Conservation (phyloP, 2,888 invertebrate genomes). For the Epirrhoe tristata region DNA sequence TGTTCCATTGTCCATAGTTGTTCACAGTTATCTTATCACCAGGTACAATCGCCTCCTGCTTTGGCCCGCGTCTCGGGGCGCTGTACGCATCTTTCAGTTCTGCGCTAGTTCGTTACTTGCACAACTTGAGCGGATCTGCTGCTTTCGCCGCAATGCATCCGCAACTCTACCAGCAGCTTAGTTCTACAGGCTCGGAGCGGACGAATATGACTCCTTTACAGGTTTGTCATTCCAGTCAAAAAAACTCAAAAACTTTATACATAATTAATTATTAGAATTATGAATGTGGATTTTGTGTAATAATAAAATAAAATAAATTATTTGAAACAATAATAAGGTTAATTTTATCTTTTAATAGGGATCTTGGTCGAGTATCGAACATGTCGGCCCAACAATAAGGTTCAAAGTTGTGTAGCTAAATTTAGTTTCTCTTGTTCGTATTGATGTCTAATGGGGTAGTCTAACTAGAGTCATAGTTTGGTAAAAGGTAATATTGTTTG, state of each 20-base stretch:
- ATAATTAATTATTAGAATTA: no score
- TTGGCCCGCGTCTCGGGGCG: constrained; percentile 89
- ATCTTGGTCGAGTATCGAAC: background rate
- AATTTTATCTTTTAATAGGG: no score
- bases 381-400: background rate
- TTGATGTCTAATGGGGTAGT: no score
- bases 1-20: background rate
- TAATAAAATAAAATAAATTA: no score
- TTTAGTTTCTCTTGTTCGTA: no score
- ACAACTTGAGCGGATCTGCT: constrained; percentile 78
- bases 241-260: no score
- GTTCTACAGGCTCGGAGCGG: constrained; percentile 65
- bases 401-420: background rate
- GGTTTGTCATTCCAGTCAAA: no score
- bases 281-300: no score
- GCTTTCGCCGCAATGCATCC: constrained; percentile 71
- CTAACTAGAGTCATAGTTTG: no score
- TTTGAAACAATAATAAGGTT: no score
- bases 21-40: background rate
- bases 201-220: constrained; percentile 77
- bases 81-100: constrained; percentile 91
- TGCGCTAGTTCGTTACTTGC: constrained; percentile 91
- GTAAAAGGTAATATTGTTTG: no score
- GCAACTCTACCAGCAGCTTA: constrained; percentile 73
- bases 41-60: constrained; percentile 90